phyloP scores from a whole-genome alignment of 2,888 invertebrate genomes.

The Dioctria rufipes region DNA sequence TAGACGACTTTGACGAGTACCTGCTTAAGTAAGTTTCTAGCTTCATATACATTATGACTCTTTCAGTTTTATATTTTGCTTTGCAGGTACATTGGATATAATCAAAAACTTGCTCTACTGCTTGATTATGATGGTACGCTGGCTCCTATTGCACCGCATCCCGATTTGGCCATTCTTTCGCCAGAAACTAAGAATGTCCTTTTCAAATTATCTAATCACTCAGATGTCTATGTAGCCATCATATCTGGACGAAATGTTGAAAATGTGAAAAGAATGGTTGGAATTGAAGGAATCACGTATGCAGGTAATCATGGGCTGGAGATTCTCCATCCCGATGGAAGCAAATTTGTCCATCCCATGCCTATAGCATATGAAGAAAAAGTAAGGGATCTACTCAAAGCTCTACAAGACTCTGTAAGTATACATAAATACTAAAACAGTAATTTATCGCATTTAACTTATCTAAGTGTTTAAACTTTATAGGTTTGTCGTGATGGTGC shows the following conservation, averaged over 20 bases:
- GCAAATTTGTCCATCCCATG: conserved; percentile 93
- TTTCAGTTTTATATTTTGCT: conserved; percentile 58
- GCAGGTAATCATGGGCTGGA: conserved; percentile 92
- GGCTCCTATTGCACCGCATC: conserved; percentile 91
- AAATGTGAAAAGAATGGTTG: conserved; percentile 92
- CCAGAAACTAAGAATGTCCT: conserved; percentile 88
- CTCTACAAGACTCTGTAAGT: conserved; percentile 83
- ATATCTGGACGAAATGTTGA: conserved; percentile 90
- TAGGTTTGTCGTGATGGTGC: conserved; percentile 89
- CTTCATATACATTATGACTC: not conserved
- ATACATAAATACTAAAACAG: conserved; percentile 40
- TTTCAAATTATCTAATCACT: conserved; percentile 85
- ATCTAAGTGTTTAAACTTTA: not conserved
- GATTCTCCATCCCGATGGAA: conserved; percentile 91
- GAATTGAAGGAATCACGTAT: conserved; percentile 91
- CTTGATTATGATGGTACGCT: conserved; percentile 92
- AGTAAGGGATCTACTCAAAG: conserved; percentile 82
- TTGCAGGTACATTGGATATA: conserved; percentile 86
- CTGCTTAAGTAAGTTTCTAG: conserved; percentile 80
- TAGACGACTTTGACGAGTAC: conserved; percentile 92
- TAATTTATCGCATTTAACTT: not conserved
- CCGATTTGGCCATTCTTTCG: conserved; percentile 89
- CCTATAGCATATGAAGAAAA: conserved; percentile 87
- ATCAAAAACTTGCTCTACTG: conserved; percentile 86
- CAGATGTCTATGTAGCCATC: conserved; percentile 90